Percentiles rank a stretch among this genome's conserved stretches.
These are phyloP conservation scores for Pseudochirops cupreus DNA, from an alignment of 2,797 vertebrate genomes.

Conservation along the genomic window DNA sequence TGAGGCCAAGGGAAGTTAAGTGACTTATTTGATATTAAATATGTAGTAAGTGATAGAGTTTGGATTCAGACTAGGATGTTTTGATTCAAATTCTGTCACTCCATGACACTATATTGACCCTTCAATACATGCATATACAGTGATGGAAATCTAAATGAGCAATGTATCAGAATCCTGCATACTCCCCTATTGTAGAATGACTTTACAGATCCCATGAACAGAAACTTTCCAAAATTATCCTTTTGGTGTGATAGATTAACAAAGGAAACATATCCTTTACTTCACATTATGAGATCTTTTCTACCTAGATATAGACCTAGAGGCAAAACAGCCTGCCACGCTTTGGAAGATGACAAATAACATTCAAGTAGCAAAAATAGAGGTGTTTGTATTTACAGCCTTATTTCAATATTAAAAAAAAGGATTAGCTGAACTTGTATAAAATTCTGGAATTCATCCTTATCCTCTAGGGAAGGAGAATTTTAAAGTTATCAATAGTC, in stretches of 20 bases:
- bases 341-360: conserved; percentile 47
- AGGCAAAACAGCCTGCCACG: conserved; percentile 52
- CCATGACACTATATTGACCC: background rate
- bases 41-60: background rate
- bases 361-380: conserved; percentile 25
- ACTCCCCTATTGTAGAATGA: conserved; percentile 48
- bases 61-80: background rate
- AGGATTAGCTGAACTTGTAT: conserved; percentile 19
- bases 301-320: background rate
- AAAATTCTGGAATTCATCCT: conserved; percentile 44
- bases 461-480: conserved; percentile 51
- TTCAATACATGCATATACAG: conserved; percentile 16
- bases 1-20: background rate
- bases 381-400: conserved; percentile 36
- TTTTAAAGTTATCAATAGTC: conserved; percentile 36
- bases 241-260: conserved; percentile 52
- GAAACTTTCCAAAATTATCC: conserved; percentile 38
- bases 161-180: background rate
- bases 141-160: conserved; percentile 48
- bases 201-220: conserved; percentile 40
- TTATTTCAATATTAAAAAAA: conserved; percentile 53
- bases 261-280: conserved; percentile 54
- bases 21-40: background rate
- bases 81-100: background rate
- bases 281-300: background rate